A percentile compares a stretch with the other conserved stretches of the same genome.
Evolutionary conservation across 30 jellyfish, hydroid and myxozoan genomes (phyloP).

Genomic region (Pelagia noctiluca): DNA sequence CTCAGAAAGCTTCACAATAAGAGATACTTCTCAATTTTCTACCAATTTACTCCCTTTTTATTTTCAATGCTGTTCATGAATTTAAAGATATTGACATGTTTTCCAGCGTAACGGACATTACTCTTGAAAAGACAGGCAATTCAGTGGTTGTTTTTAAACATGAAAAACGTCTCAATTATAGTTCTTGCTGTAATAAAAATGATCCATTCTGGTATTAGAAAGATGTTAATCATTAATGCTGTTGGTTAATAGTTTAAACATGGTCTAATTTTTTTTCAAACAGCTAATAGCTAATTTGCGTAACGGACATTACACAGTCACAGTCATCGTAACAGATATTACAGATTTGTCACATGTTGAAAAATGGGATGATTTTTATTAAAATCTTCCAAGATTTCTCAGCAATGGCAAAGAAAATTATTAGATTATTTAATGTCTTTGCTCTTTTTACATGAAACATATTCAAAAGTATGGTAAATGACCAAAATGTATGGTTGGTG

Average conservation of each 20-base stretch:
- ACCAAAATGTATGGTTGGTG: too few species aligned
- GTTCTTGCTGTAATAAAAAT: too few species aligned
- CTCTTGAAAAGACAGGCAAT: neutral
- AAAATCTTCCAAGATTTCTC: neutral
- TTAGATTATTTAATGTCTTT: too few species aligned
- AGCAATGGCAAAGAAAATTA: constrained; percentile 2
- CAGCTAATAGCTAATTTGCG: neutral
- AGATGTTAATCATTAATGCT: neutral
- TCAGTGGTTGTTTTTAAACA: too few species aligned
- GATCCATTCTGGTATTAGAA: neutral
- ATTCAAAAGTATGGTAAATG: neutral
- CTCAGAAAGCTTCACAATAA: neutral
- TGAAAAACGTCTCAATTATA: neutral
- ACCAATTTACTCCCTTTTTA: too few species aligned
- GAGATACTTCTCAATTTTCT: neutral
- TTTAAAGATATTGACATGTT: too few species aligned
- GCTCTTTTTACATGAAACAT: neutral
- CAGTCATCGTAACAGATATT: neutral
- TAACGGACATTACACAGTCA: neutral
- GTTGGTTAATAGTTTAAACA: neutral
- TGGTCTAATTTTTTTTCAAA: neutral
- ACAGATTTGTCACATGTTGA: neutral
- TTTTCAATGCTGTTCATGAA: neutral
- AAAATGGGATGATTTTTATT: neutral
- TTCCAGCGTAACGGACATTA: constrained; percentile 4